Conservation (phyloP, 2,888 invertebrate species). For the Agrochola macilenta region DNA sequence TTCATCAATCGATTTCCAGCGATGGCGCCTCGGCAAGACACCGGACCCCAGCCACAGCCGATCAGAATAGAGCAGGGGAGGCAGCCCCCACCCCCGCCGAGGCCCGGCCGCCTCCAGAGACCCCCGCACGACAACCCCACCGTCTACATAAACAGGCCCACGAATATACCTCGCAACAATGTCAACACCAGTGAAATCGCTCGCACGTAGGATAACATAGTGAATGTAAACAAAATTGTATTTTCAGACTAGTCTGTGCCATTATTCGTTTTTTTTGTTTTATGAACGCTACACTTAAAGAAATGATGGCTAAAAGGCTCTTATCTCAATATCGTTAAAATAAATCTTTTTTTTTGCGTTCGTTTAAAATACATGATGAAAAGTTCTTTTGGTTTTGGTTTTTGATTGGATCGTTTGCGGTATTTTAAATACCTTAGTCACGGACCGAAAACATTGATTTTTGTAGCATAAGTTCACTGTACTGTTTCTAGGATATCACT, state of each 20-base stretch:
- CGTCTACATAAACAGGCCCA: slow-evolving; percentile 79
- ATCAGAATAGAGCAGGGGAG: slow-evolving; percentile 75
- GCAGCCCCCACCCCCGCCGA: slow-evolving; percentile 82
- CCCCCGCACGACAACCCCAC: slow-evolving; percentile 87
- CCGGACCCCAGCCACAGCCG: slow-evolving; percentile 78
- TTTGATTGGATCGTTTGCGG: not conserved
- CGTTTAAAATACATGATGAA: not conserved
- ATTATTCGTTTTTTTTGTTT: not conserved
- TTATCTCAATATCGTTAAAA: slow-evolving; percentile 13
- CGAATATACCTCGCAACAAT: slow-evolving; percentile 69
- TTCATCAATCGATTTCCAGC: slow-evolving; percentile 70
- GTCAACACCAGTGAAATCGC: slow-evolving; percentile 70
- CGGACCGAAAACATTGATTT: slow-evolving; percentile 17
- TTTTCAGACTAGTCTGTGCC: slow-evolving; percentile 36
- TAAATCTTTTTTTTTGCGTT: not conserved
- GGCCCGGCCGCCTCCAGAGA: slow-evolving; percentile 84
- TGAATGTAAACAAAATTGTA: slow-evolving; percentile 48
- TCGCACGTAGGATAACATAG: slow-evolving; percentile 55
- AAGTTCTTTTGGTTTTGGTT: not conserved
- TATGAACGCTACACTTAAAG: not conserved
- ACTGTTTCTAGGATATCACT: slow-evolving; percentile 32
- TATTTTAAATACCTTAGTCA: not conserved
- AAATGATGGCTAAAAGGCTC: slow-evolving; percentile 25
- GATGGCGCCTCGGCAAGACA: slow-evolving; percentile 87
- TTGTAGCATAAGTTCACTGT: slow-evolving; percentile 35